A percentile compares a stretch with the other conserved stretches of the same genome.
Conservation (phyloP, 1,140 invertebrate genomes). For the Drosophila ficusphila region DNA sequence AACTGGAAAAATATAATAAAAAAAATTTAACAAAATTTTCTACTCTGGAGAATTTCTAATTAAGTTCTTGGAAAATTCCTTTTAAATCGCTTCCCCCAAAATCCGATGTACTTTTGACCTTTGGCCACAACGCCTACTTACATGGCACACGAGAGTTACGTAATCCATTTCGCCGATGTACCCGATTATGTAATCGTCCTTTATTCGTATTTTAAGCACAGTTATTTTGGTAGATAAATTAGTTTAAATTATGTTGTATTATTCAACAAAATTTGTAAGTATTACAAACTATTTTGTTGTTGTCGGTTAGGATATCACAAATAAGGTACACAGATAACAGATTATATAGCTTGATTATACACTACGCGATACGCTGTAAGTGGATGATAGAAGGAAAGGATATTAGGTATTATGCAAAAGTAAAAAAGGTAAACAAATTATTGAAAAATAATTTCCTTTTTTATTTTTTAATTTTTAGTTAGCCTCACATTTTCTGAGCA, state of each 20-base stretch:
- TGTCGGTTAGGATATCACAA: conserved; percentile 76
- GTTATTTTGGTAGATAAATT: conserved; percentile 16
- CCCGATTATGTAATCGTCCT: conserved; percentile 54
- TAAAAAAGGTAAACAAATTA: too few species aligned
- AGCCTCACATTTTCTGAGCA: conserved; percentile 59
- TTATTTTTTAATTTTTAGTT: neutral
- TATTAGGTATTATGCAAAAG: neutral
- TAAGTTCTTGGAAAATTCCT: neutral
- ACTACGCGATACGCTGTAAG: conserved; percentile 58
- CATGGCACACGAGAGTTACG: conserved; percentile 56
- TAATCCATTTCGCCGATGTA: conserved; percentile 63
- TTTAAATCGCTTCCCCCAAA: neutral
- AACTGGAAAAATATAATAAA: too few species aligned
- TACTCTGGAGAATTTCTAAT: neutral
- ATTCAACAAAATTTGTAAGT: conserved; percentile 43
- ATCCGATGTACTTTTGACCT: conserved; percentile 40
- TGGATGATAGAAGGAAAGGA: neutral
- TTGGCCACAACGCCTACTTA: conserved; percentile 41
- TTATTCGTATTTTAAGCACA: neutral
- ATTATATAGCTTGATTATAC: conserved; percentile 55
- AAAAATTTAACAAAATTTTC: neutral
- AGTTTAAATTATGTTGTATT: conserved; percentile 38
- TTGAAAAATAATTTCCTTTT: too few species aligned
- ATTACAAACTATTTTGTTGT: conserved; percentile 34
- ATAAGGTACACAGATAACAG: conserved; percentile 79